These are phyloP conservation scores for Pteruthius melanotis DNA, from an alignment of 2,113 vertebrate genomes.

Conservation along the genomic window DNA sequence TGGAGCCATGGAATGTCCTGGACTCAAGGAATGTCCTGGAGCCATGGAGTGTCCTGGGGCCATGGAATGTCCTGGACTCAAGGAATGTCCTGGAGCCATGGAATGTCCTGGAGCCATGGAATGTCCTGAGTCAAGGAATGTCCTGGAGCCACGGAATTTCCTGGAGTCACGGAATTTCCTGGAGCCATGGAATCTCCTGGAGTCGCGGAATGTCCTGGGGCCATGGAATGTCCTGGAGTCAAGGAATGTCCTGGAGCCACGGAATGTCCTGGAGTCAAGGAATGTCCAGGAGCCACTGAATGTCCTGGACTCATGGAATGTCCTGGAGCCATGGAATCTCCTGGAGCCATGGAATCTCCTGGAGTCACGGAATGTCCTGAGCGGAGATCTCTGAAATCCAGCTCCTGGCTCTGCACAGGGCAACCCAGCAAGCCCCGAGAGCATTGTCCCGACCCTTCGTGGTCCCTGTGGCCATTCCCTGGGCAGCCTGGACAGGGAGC, in stretches of 20 bases:
- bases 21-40: no score
- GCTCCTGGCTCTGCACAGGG: background rate
- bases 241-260: background rate
- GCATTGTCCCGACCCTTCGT: accelerated
- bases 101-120: background rate
- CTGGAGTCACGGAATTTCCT: background rate
- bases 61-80: no score
- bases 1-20: background rate
- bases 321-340: background rate
- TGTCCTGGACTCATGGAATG: background rate
- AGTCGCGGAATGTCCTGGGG: background rate
- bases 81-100: background rate
- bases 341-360: background rate
- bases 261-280: background rate
- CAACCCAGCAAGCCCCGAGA: background rate
- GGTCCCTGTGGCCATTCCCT: no score
- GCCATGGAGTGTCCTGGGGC: background rate
- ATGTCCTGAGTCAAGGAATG: background rate
- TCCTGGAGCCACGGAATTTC: no score
- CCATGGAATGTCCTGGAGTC: no score
- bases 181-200: no score
- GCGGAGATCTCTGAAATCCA: background rate
- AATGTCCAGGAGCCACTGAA: background rate
- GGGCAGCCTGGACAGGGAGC: background rate
- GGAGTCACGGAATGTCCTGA: background rate